These are phyloP conservation scores for Lathamus discolor DNA, from an alignment of 2,113 vertebrate species.

Conservation along the genomic window DNA sequence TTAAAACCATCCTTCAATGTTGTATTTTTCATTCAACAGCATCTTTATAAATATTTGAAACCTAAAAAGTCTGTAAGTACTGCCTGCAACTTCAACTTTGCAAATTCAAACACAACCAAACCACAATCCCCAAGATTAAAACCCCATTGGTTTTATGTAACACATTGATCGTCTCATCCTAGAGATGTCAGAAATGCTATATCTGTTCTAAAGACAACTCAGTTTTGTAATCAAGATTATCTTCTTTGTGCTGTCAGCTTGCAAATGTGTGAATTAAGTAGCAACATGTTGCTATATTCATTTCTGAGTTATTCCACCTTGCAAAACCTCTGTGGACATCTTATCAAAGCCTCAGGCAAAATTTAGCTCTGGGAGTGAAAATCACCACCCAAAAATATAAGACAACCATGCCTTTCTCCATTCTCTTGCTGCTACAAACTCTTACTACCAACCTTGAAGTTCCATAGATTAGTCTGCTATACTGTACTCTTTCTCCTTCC, in stretches of 20 bases:
- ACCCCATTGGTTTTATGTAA: not conserved
- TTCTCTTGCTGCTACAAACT: not conserved
- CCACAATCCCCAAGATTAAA: rapidly evolving
- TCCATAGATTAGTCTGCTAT: not conserved
- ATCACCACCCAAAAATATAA: not conserved
- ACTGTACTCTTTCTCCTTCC: not conserved
- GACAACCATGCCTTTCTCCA: not conserved
- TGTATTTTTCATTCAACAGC: not conserved
- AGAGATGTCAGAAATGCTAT: not conserved
- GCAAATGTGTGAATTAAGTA: not conserved
- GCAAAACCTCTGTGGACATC: not conserved
- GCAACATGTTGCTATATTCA: not conserved
- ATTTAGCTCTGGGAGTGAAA: not conserved
- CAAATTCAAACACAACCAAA: not conserved
- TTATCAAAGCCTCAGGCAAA: not conserved
- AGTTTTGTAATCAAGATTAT: not conserved
- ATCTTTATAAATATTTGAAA: not conserved
- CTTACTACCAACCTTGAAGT: not conserved
- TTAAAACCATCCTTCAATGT: not conserved
- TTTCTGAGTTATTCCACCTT: not conserved
- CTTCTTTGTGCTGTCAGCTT: not conserved
- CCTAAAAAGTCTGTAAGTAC: not conserved
- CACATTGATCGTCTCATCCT: not conserved
- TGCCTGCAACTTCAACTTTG: not conserved
- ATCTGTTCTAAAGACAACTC: not conserved